Evolutionary conservation across 2,888 invertebrate species (phyloP).

Genomic region (Andrena flavipes): DNA sequence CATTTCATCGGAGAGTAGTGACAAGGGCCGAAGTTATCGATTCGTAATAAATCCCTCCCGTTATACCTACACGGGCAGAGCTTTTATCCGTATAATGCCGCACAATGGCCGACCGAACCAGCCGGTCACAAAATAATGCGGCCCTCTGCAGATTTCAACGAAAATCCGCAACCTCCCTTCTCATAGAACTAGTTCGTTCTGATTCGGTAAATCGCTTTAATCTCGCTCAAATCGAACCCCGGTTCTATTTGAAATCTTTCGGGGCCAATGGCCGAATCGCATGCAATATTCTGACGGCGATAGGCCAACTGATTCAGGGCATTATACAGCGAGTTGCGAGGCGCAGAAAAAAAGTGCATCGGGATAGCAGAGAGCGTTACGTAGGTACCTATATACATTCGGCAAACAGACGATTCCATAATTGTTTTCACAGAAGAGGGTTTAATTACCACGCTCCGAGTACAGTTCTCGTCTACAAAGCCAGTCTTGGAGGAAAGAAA

Average conservation of each 20-base stretch:
- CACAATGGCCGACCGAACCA: constrained; percentile 72
- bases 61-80: constrained; percentile 71
- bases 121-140: constrained; percentile 76
- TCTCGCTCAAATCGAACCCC: constrained; percentile 68
- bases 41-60: constrained; percentile 77
- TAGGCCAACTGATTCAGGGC: constrained; percentile 42
- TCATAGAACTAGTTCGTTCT: constrained; percentile 67
- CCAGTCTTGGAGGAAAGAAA: no score
- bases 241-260: constrained; percentile 64
- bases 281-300: constrained; percentile 60
- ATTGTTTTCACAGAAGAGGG: background rate
- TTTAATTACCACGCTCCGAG: background rate
- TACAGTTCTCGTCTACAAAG: background rate
- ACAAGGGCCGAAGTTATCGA: constrained; percentile 76
- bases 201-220: constrained; percentile 75
- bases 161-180: constrained; percentile 67
- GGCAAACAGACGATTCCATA: background rate
- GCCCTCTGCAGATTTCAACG: constrained; percentile 71
- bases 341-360: constrained; percentile 30
- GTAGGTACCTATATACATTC: background rate
- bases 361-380: background rate
- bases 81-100: constrained; percentile 77
- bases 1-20: constrained; percentile 74
- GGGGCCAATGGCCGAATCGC: constrained; percentile 61
- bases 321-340: constrained; percentile 39